Evolutionary conservation across 2,113 vertebrate genomes (phyloP), one percentile per base, ranked within the genome.

Genomic region (Merops nubicus): DNA sequence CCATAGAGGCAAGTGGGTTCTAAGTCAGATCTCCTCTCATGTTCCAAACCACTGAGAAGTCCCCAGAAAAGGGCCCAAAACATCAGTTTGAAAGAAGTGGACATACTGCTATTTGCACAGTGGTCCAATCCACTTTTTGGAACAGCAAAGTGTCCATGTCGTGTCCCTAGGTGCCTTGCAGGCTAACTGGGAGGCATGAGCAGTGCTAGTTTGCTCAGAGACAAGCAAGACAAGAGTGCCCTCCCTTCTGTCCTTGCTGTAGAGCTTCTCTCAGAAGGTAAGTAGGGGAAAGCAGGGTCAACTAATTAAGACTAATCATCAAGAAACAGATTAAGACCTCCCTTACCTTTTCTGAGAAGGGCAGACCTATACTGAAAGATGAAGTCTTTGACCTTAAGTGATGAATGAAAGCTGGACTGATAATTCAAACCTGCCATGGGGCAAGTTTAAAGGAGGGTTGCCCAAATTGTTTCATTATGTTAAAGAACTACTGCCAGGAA

Each of bases 391-490:
- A 94, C 94, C 26, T 79, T 29, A 87, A 89, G 84, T 82, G 87
- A 94, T 92, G 93, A 91, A 96, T 79, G 87, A 91, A 95, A 96
- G 92, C 75, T 73, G 34, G 88, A 77, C 87, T 64, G 81, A 67
- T 89, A 96, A 95, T 96, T 96, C 89, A 94, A 96, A 96, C 84
- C 89, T 92, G 84, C 65, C 57, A 89, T 9, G 47, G 72, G 80
- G 86, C 83, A 93, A 95, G 79, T 91, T 87, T 95, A 91, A 91
- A 96, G 86, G 43, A 91, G 89, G 51, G 86, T 51, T 96, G 92
- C 56, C 88, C 72, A 91, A 95, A 94, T 95, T 82, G 68, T 87
- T 97, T 93, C 96, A 95, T 92, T 48, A 90, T 96, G 95, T 92
- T 90, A 73, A 48, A 92, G 93, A 94, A 85, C 92, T 84, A 83